A percentile compares a stretch with the other conserved stretches of the same genome.
phyloP scores from a whole-genome alignment of 2,888 invertebrate species.

The Orchesellides sinensis region DNA sequence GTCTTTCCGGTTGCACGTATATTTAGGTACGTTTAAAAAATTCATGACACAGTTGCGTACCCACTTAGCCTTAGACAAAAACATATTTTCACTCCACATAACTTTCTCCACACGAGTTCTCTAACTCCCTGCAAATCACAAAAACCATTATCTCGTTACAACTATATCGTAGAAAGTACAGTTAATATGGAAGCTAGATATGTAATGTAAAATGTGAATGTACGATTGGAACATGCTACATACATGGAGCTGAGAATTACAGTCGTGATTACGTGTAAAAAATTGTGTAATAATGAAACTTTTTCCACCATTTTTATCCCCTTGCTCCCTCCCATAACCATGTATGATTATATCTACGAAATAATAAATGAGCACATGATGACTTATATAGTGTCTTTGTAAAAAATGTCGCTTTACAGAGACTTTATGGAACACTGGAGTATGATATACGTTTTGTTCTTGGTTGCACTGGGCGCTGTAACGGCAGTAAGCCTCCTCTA shows the following conservation, averaged over 20 bases:
- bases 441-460: conserved; percentile 66
- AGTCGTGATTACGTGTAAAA: not conserved
- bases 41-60: no score
- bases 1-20: no score
- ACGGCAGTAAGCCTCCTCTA: conserved; percentile 72
- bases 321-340: not conserved
- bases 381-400: conserved; percentile 5
- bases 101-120: no score
- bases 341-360: not conserved
- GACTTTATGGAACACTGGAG: conserved; percentile 69
- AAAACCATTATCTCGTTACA: no score
- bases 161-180: no score
- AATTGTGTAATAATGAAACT: conserved; percentile 6
- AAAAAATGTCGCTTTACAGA: conserved; percentile 7
- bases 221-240: not conserved
- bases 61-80: no score
- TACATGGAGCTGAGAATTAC: not conserved
- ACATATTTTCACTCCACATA: no score
- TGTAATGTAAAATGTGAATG: not conserved
- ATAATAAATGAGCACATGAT: conserved; percentile 5
- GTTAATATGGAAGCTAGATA: not conserved
- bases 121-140: no score
- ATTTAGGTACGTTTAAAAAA: no score
- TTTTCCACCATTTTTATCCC: not conserved
- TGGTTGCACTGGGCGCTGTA: conserved; percentile 66